Percentiles rank a stretch among this genome's conserved stretches.
Conservation (phyloP, 2,888 invertebrate genomes). For the Aphidius colemani region DNA sequence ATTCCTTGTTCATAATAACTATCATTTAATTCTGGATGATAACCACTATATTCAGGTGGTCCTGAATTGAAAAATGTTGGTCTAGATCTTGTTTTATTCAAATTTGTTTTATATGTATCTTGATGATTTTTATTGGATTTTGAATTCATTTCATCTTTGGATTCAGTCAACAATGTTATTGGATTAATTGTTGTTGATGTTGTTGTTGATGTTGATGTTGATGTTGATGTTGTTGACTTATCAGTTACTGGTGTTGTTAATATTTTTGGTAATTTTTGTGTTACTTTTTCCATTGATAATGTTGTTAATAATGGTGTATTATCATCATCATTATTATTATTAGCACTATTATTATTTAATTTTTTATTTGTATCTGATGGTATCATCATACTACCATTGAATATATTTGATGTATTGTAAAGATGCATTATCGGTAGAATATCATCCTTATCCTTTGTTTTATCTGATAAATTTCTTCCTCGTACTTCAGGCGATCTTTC, state of each 20-base stretch:
- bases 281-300: conserved; percentile 7
- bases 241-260: conserved; percentile 23
- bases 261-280: conserved; percentile 9
- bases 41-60: conserved; percentile 44
- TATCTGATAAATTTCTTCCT: conserved; percentile 50
- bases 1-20: conserved; percentile 46
- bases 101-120: conserved; percentile 30
- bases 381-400: conserved; percentile 44
- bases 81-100: conserved; percentile 41
- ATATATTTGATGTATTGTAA: conserved; percentile 55
- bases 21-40: conserved; percentile 45
- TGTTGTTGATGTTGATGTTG: conserved; percentile 50
- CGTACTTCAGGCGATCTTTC: conserved; percentile 53
- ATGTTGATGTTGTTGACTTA: conserved; percentile 51
- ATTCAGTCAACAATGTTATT: conserved; percentile 45
- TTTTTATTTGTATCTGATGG: no score
- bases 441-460: conserved; percentile 52
- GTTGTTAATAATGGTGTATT: conserved; percentile 8
- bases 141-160: conserved; percentile 10
- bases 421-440: conserved; percentile 56
- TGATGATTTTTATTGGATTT: conserved; percentile 38
- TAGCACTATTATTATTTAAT: no score
- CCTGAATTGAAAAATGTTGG: conserved; percentile 43
- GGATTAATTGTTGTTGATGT: conserved; percentile 56
- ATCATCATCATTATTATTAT: conserved; percentile 21